Evolutionary conservation across 2,113 vertebrate genomes (phyloP).

Genomic region (Etia nguti): DNA sequence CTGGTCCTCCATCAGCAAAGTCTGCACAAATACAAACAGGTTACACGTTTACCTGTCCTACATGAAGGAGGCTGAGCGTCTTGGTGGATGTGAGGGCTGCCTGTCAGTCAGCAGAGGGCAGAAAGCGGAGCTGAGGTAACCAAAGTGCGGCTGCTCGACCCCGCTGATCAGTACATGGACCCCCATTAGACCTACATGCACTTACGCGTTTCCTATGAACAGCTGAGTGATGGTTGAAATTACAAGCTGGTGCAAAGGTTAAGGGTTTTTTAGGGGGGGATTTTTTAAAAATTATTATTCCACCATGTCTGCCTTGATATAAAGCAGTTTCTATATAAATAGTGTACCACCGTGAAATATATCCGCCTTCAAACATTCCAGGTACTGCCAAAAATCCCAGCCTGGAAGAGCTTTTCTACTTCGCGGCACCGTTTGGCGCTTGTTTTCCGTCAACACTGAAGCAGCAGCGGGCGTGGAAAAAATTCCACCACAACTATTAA

Average conservation of each 20-base stretch:
- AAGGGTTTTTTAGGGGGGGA: not conserved
- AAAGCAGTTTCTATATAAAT: not conserved
- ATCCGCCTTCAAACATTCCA: not conserved
- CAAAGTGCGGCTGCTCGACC: conserved; percentile 66
- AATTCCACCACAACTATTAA: conserved; percentile 77
- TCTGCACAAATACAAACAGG: conserved; percentile 69
- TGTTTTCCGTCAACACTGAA: conserved; percentile 68
- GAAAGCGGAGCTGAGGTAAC: conserved; percentile 63
- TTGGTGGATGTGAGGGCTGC: conserved; percentile 64
- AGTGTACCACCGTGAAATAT: not conserved
- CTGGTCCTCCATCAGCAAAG: conserved; percentile 70
- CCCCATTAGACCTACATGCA: conserved; percentile 62
- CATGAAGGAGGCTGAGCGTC: conserved; percentile 58
- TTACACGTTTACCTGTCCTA: conserved; percentile 82
- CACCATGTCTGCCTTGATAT: not conserved
- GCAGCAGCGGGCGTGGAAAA: conserved; percentile 65
- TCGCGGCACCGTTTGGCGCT: conserved; percentile 62
- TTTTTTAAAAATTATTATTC: not conserved
- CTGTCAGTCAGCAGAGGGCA: conserved; percentile 71
- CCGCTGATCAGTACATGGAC: conserved; percentile 70
- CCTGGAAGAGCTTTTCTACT: conserved; percentile 43
- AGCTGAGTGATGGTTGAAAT: conserved; percentile 74
- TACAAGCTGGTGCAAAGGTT: conserved; percentile 61
- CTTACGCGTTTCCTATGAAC: conserved; percentile 71
- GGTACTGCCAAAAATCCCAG: not conserved